Base-by-base conservation (phyloP, 2,888 invertebrate genomes). In the Diabrotica balteata region DNA sequence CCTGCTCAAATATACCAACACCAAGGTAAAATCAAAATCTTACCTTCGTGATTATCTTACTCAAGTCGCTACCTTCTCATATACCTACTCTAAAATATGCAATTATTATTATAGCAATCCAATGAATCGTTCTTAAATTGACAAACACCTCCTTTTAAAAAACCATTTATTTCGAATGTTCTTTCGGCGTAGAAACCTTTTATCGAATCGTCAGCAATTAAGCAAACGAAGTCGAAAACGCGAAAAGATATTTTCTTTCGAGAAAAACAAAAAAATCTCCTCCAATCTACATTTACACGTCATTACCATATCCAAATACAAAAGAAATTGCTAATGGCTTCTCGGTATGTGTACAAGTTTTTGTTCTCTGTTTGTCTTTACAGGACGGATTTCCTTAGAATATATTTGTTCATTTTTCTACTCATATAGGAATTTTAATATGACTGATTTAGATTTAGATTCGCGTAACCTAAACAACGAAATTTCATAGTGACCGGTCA, bases 241-340 rank as follows among this genome's bases (percentile, higher is more conserved):
- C 42, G 52, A 42, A 59, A 42, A 51, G 64, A 64, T 64, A 64
- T 64, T 64, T 64, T 58, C 52, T 57, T 57, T 45, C 17, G 57
- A 55, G 57, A 63, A 46, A 17, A 59, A 22, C 57, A 58, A 43
- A 51, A 58, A 58, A 44, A 63, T 42, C 22, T 45, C 44, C 22
- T 51, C 46, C 52, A 63, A 64, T 64, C 52, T 73, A 68, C 66
- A 73, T 73, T 73, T 73, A 71, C 72, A 71, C 72, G 69, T 73
- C 74, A 73, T 74, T 74, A 73, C 70, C 73, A 72, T 73, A 73
- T 66, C 63, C 57, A 69, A 66, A 63, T 71, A 69, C 66, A 68
- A 69, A 71, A 71, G 65, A 67, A 61, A 62, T 71, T 68, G 71
- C 63, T 71, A 71, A 71, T 69, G 68, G 71, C 71, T 71, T 67